Base-by-base conservation (phyloP, 2,797 vertebrate genomes). In the Sebastes oblongus region DNA sequence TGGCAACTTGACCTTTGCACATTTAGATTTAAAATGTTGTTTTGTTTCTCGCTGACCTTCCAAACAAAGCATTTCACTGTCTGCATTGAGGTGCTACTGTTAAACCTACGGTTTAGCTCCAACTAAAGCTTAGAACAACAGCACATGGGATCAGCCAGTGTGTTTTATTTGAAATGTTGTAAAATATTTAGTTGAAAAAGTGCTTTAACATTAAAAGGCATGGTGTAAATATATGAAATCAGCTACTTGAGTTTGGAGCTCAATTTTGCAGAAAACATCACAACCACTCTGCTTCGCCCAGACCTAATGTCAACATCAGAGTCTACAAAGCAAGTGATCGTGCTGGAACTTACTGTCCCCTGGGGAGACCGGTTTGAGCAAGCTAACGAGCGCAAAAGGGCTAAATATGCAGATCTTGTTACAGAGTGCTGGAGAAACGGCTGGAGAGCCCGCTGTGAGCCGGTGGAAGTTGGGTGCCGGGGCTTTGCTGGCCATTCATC, bases 11-110 rank as follows among this genome's bases (percentile, higher is more conserved):
- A 85, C 82, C 84, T 87, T 84, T 82, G 16, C 29, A 56, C 58
- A 73, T 65, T 82, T 61, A 50, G 25, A 83, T 80, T 54, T 24
- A 18, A 80, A 66, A 25, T 55, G 36, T 54, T 60, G 50, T 70
- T 82, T 80, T 81, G 58, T 67, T 78, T 86, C 20, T 70, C 30
- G 80, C 64, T 39, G 72, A 78, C 83, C 66, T 87, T 86, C 68
- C 8, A 6, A 39, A 39, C 3, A n/a, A 36, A 80, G 25, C 6
- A 29, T 82, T 66, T 75, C 55, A 46, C 8, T 58, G 12, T 59
- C 58, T 65, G 65, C 83, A 34, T 60, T 72, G 56, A 54, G 6
- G n/a, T 3, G 13, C 66, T 68, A 27, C 22, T 66, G 54, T 46
- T 67, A 14, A 46, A 36, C 2, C 20, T n/a, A 66, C 3, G 6